Base-by-base conservation (phyloP, 2,888 invertebrate species). In the Thelaira solivaga region DNA sequence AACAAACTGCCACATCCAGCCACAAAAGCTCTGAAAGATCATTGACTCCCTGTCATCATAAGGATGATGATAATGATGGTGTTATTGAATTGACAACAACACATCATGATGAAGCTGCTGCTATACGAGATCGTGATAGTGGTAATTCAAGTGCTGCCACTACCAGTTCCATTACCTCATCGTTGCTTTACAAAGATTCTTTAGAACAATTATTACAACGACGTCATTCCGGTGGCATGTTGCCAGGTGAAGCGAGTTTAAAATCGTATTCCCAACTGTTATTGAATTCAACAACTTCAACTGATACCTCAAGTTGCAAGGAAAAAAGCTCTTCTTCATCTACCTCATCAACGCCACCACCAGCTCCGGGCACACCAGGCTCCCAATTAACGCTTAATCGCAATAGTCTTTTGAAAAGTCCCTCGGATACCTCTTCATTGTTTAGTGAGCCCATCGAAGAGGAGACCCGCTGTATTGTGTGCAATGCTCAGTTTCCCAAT, bases 401-500 rank as follows among this genome's bases (percentile, higher is more conserved):
- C 2, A 85, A 82, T 67, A 85, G 85, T 67, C 85, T 84, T 83
- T 82, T 84, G 43, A 85, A 86, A 79, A 87, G 87, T 77, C 87
- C 86, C 10, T 86, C 87, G 78, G 87, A 80, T 20, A 80, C 84
- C 81, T 85, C 81, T 67, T 83, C 88, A 22, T 83, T 88, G 31
- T 88, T 88, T 76, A 85, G 87, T 57, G 89, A 89, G 43, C 85
- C 88, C 57, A 89, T 89, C 71, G 89, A 89, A 81, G 89, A 89
- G 82, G 89, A 89, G 81, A 89, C 93, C 55, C 92, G 94, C 43
- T 96, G 96, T 86, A 93, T 94, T 59, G 94, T 95, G 11, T 96
- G 96, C 87, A 92, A 95, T 84, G 96, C 96, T 29, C 94, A 94
- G 24, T 96, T 96, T 87, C 96, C 96, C 20, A 95, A 95, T 45